Percentiles rank a stretch among this genome's conserved stretches.
phyloP scores from a whole-genome alignment of 2,797 vertebrate genomes.

The Paratrypauchen microcephalus region DNA sequence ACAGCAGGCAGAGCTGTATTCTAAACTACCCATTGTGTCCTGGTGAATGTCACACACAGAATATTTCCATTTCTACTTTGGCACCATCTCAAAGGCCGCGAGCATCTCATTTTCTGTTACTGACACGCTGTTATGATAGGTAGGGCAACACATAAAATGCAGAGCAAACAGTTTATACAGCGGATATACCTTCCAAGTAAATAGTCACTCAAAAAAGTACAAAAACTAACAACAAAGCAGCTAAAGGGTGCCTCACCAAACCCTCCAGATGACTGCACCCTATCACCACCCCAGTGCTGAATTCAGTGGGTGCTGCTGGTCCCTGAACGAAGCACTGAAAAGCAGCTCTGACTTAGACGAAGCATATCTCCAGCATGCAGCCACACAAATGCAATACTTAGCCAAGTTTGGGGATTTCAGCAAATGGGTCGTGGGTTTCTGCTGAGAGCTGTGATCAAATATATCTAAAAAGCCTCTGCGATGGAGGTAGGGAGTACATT shows the following conservation, averaged over 20 bases:
- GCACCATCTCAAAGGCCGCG: slow-evolving; percentile 21
- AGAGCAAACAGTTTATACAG: slow-evolving; percentile 51
- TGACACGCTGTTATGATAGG: slow-evolving; percentile 26
- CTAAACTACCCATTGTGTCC: slow-evolving; percentile 24
- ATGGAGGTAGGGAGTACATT: slow-evolving; percentile 2
- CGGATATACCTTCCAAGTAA: slow-evolving; percentile 42
- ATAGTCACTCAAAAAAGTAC: slow-evolving; percentile 40
- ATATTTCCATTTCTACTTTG: slow-evolving; percentile 25
- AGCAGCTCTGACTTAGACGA: slow-evolving; percentile 47
- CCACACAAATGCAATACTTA: slow-evolving; percentile 27
- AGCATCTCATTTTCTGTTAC: slow-evolving; percentile 20
- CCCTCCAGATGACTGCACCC: slow-evolving; percentile 49
- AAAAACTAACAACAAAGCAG: slow-evolving; percentile 52
- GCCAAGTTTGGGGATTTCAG: slow-evolving; percentile 62
- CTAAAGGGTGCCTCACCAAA: slow-evolving; percentile 37
- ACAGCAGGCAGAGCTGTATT: slow-evolving; percentile 16
- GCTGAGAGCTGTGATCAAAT: slow-evolving; percentile 32
- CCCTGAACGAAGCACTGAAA: slow-evolving; percentile 60
- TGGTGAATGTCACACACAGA: slow-evolving; percentile 25
- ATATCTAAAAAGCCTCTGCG: slow-evolving; percentile 16
- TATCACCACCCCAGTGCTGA: slow-evolving; percentile 47
- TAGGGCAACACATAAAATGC: slow-evolving; percentile 38
- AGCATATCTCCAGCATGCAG: slow-evolving; percentile 58
- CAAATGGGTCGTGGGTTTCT: slow-evolving; percentile 42
- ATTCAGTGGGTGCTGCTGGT: slow-evolving; percentile 42